These are phyloP conservation scores for Melanophora roralis DNA, from an alignment of 2,888 invertebrate genomes.

Conservation along the genomic window DNA sequence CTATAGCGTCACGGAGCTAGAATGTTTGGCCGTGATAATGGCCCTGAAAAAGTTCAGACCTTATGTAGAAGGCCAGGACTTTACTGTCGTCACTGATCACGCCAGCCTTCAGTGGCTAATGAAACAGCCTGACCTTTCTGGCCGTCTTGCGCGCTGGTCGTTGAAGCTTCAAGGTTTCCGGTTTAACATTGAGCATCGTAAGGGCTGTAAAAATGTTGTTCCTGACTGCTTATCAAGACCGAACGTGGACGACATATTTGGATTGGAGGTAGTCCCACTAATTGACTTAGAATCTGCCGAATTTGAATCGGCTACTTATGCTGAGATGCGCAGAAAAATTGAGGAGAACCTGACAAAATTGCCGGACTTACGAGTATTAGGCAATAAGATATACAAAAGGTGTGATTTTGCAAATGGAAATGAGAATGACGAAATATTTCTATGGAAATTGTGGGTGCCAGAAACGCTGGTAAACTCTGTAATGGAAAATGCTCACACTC, in stretches of 20 bases:
- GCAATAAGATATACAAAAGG: not conserved
- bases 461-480: not conserved
- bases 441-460: not conserved
- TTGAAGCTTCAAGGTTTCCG: conserved; percentile 27
- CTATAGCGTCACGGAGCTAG: conserved; percentile 14
- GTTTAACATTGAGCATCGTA: conserved; percentile 26
- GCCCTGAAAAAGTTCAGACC: not conserved
- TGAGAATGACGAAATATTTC: not conserved
- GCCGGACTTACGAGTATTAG: not conserved
- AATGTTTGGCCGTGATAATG: not conserved
- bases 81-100: not conserved
- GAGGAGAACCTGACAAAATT: not conserved
- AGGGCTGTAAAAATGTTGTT: conserved; percentile 27
- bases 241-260: conserved; percentile 29
- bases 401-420: not conserved
- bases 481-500: not conserved
- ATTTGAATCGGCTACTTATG: conserved; percentile 25
- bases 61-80: not conserved
- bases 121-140: not conserved
- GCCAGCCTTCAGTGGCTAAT: conserved; percentile 10
- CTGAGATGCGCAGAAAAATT: not conserved
- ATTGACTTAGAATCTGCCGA: conserved; percentile 24
- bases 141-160: conserved; percentile 24
- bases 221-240: conserved; percentile 38
- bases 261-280: not conserved